phyloP scores from a whole-genome alignment of 2,888 invertebrate species.

The Dyspetes luteomarginatus region DNA sequence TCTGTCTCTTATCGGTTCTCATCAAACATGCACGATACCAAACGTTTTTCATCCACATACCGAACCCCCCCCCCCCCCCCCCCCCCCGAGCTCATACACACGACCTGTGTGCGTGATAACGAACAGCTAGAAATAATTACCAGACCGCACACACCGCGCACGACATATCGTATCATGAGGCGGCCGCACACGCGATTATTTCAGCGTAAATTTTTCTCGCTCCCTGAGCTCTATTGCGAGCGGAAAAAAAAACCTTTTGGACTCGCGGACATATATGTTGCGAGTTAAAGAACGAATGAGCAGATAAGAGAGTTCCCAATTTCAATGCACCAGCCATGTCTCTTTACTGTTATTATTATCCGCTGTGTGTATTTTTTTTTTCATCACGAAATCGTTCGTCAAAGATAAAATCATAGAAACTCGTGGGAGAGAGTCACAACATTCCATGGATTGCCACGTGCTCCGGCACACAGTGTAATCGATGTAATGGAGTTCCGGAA shows the following conservation, averaged over 20 bases:
- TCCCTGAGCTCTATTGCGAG: not conserved
- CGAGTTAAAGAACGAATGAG: not conserved
- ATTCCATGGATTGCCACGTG: conserved; percentile 1
- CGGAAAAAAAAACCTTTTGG: conserved; percentile 11
- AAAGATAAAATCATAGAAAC: not conserved
- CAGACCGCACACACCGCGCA: not conserved
- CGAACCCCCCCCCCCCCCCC: not conserved
- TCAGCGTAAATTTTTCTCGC: not conserved
- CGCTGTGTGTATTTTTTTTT: not conserved
- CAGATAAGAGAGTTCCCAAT: not conserved
- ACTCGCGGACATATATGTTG: conserved; percentile 14
- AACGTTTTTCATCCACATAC: conserved; percentile 7
- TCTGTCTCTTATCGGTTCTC: conserved; percentile 58
- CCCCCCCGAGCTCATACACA: not conserved
- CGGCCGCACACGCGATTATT: conserved; percentile 58
- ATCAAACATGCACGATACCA: conserved; percentile 44
- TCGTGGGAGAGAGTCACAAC: conserved; percentile 2
- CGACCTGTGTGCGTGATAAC: conserved; percentile 46
- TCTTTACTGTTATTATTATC: conserved; percentile 12
- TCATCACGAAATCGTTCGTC: conserved; percentile 3
- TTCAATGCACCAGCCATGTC: not conserved
- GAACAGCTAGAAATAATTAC: conserved; percentile 62
- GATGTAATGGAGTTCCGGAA: conserved; percentile 52
- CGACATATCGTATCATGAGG: conserved; percentile 24
- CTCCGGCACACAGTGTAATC: conserved; percentile 47